Evolutionary conservation across 2,113 vertebrate species (phyloP), one percentile per base, ranked within the genome.

Genomic region (Boulengeromyrus knoepffleri): DNA sequence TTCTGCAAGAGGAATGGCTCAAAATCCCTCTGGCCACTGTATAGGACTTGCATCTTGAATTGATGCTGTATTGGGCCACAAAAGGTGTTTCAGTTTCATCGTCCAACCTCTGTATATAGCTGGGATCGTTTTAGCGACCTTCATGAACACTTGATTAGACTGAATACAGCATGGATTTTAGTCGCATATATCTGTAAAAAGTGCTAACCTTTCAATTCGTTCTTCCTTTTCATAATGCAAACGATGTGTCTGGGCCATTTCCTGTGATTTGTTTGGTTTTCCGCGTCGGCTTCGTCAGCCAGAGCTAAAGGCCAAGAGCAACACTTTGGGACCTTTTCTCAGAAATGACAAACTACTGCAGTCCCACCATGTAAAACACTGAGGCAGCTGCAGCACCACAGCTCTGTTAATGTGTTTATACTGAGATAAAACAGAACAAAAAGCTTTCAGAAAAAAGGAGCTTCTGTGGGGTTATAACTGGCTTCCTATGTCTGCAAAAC

Each of bases 401-500:
- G 10, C 4, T 31, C 62, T 31, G 1, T 70, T 70, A 70, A 70
- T 31, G 62, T 70, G 62, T 70, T 70, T 70, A 70, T 70, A 31
- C 9, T 70, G 27, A 70, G n/a, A 70, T 70, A 70, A 70, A 62
- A 31, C 27, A 15, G 27, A 70, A 70, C n/a, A 70, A 70, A 10
- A 66, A 70, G 27, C 62, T 70, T 27, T 70, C 62, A 27, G 62
- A 66, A 66, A 12, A 66, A 27, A 27, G 3, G n/a, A 66, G 62
- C 62, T 66, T 66, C 62, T 12, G 9, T 3, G n/a, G n/a, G n/a
- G 10, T 70, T 27, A 10, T 3, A 31, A 70, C n/a, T 70, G 62
- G 62, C 3, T 70, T 31, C 3, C 9, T 31, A 47, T 87, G n/a
- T 93, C 93, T 94, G 88, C 89, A 94, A 58, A 89, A 92, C 93